phyloP scores from a whole-genome alignment of 2,888 invertebrate species.

The Pecten maximus region DNA sequence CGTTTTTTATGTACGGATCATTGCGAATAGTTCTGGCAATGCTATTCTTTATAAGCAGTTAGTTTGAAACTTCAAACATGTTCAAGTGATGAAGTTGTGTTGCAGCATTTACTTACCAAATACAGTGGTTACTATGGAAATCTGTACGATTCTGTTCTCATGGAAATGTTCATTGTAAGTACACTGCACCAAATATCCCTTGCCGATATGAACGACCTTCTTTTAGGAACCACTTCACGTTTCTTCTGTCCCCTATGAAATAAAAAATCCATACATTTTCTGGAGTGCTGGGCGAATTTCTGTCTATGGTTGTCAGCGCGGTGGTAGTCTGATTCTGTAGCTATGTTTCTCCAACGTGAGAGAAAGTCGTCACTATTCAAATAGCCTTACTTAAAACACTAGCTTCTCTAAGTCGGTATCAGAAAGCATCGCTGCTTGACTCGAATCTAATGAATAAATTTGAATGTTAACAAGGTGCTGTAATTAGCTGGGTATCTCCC shows the following conservation, averaged over 20 bases:
- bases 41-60: no score
- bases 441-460: constrained; percentile 27
- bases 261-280: constrained; percentile 29
- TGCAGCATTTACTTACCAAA: neutral
- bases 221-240: neutral
- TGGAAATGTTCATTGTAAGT: neutral
- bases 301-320: neutral
- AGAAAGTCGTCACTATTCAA: neutral
- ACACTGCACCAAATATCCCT: neutral
- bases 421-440: neutral
- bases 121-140: neutral
- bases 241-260: neutral
- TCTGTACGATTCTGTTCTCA: neutral
- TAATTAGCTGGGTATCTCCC: neutral
- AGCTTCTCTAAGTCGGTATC: neutral
- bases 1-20: no score
- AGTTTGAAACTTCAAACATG: no score
- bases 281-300: neutral
- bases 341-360: neutral
- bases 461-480: neutral
- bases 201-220: neutral
- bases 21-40: no score
- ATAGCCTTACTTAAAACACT: neutral
- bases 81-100: neutral
- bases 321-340: neutral